phyloP scores from a whole-genome alignment of 2,113 vertebrate species.

The cattle (Bos taurus) region DNA sequence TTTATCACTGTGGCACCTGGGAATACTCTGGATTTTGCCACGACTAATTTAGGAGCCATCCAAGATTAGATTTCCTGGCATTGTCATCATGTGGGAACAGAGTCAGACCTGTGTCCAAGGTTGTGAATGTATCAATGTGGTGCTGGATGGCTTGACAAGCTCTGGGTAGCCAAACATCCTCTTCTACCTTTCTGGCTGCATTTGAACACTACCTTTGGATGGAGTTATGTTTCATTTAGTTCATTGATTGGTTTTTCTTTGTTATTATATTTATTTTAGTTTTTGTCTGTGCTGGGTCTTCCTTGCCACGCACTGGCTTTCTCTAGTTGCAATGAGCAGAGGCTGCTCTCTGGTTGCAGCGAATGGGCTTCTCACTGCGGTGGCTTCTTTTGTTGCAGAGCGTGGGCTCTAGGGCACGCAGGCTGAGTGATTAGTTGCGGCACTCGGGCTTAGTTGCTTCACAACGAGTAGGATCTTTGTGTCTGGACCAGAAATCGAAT shows the following conservation, averaged over 20 bases:
- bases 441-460: not conserved
- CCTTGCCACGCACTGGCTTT: fast-evolving
- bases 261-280: not conserved
- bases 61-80: not conserved
- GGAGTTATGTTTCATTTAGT: not conserved
- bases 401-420: not conserved
- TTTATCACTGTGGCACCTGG: not conserved
- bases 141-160: not conserved
- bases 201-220: not conserved
- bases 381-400: not conserved
- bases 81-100: not conserved
- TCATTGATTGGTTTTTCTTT: not conserved
- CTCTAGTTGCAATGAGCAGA: not conserved
- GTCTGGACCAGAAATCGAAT: not conserved
- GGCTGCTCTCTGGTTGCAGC: not conserved
- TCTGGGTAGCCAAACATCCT: not conserved
- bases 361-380: not conserved
- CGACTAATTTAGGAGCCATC: not conserved
- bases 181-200: not conserved
- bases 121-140: not conserved
- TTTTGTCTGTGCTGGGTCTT: not conserved
- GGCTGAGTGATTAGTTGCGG: not conserved
- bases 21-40: not conserved
- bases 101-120: not conserved
- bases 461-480: not conserved